Evolutionary conservation across 30 jellyfish, hydroid and myxozoan species (phyloP).

Genomic region (Rhopilema esculentum): DNA sequence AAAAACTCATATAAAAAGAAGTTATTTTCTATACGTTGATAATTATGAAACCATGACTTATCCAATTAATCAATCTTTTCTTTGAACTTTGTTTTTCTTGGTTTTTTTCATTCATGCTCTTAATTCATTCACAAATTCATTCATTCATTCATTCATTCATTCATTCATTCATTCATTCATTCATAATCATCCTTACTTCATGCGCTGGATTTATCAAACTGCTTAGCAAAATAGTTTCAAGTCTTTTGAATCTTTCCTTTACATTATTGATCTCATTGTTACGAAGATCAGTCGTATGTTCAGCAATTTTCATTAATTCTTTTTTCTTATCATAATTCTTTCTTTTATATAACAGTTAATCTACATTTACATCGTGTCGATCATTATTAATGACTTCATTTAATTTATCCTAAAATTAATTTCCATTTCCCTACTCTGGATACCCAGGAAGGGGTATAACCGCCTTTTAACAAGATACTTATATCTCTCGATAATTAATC

Average conservation of each 20-base stretch:
- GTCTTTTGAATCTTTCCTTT: neutral
- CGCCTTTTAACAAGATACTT: neutral
- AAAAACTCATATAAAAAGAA: neutral
- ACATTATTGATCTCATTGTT: too few relatives aligned
- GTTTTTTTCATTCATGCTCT: neutral
- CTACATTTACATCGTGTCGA: too few relatives aligned
- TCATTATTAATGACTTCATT: neutral
- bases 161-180: neutral
- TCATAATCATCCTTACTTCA: neutral
- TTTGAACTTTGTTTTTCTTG: neutral
- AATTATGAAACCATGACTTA: neutral
- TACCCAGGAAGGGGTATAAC: neutral
- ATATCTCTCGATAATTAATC: neutral
- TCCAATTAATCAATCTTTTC: neutral
- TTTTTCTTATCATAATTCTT: too few relatives aligned
- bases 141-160: neutral
- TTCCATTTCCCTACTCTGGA: neutral
- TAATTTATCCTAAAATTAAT: neutral
- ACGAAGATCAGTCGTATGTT: too few relatives aligned
- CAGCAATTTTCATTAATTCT: too few relatives aligned
- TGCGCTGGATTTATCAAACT: neutral
- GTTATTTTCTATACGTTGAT: neutral
- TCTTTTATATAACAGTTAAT: too few relatives aligned
- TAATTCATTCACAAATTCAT: neutral
- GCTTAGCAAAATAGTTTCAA: too few relatives aligned